Conservation (phyloP, 2,888 invertebrate genomes). For the Dynastes maya region DNA sequence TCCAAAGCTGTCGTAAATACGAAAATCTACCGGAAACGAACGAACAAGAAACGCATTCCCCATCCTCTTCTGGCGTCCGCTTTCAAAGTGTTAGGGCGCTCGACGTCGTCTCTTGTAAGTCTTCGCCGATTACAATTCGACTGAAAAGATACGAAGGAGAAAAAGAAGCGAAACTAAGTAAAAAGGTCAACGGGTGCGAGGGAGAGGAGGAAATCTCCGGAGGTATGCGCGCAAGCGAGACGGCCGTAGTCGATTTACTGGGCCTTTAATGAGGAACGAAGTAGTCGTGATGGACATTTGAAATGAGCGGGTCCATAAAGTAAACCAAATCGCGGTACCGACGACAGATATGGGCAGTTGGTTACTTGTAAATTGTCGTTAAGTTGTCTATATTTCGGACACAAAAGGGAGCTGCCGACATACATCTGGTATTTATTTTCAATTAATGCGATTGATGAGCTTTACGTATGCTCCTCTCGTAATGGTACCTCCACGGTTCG, state of each 20-base stretch:
- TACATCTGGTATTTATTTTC: slow-evolving; percentile 45
- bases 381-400: slow-evolving; percentile 60
- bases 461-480: slow-evolving; percentile 20
- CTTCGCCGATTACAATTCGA: slow-evolving; percentile 58
- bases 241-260: slow-evolving; percentile 71
- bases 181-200: slow-evolving; percentile 52
- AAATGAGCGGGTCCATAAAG: slow-evolving; percentile 72
- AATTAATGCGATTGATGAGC: slow-evolving; percentile 40
- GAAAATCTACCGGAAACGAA: slow-evolving; percentile 53
- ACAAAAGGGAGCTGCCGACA: slow-evolving; percentile 43
- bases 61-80: slow-evolving; percentile 52
- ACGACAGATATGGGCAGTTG: slow-evolving; percentile 67
- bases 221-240: slow-evolving; percentile 15
- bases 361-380: slow-evolving; percentile 67
- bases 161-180: slow-evolving; percentile 57
- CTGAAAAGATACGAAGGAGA: slow-evolving; percentile 60
- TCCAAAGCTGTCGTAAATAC: slow-evolving; percentile 61
- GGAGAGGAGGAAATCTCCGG: slow-evolving; percentile 43
- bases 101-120: slow-evolving; percentile 24
- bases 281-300: slow-evolving; percentile 79
- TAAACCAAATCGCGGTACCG: slow-evolving; percentile 62
- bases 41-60: slow-evolving; percentile 53
- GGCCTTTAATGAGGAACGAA: slow-evolving; percentile 78
- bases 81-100: slow-evolving; percentile 31
- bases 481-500: slow-evolving; percentile 18